Evolutionary conservation across 2,888 invertebrate genomes (phyloP), one percentile per base, ranked within the genome.

Genomic region (Drosophila anomelani): DNA sequence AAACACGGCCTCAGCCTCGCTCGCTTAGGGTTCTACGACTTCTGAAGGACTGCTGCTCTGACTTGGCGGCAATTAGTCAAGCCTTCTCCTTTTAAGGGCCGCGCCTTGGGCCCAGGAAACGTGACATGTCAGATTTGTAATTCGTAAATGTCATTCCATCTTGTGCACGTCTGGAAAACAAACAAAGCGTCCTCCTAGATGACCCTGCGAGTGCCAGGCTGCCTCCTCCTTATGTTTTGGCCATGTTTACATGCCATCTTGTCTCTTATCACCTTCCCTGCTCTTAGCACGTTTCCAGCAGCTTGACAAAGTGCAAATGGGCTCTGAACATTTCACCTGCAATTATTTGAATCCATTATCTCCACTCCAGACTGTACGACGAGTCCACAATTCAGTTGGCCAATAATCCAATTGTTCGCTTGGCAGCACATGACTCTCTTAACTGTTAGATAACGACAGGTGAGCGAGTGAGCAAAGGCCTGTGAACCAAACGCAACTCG

Each of bases 71-170:
- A 62, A 66, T 66, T 53, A 63, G 46, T 47, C 23, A 47, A 29
- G 39, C 46, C 32, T 46, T 54, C 32, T 47, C 39, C 26, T 34
- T 47, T 23, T 2, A n/a, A 38, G 46, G 32, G 6, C 20, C 23
- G n/a, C 12, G 34, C 34, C 34, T 20, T 49, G 44, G 57, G 57
- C 20, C 29, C 26, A 5, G 38, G 26, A 23, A 55, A 84, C 81
- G 80, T 82, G 82, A 81, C 80, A 54, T 78, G 78, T 69, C 70
- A 73, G 62, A 78, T 63, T 71, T 36, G 80, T 73, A 59, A 71
- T 60, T 77, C 71, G 79, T 68, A 80, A 80, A 68, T 55, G 67
- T 62, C 58, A 62, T 44, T 68, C 10, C 58, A 38, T 57, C 47
- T 69, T 41, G 63, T 51, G 57, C 78, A 74, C 63, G 61, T 44